Evolutionary conservation across 2,888 invertebrate species (phyloP), one percentile per base, ranked within the genome.

Genomic region (Prosopocoilus inquinatus): DNA sequence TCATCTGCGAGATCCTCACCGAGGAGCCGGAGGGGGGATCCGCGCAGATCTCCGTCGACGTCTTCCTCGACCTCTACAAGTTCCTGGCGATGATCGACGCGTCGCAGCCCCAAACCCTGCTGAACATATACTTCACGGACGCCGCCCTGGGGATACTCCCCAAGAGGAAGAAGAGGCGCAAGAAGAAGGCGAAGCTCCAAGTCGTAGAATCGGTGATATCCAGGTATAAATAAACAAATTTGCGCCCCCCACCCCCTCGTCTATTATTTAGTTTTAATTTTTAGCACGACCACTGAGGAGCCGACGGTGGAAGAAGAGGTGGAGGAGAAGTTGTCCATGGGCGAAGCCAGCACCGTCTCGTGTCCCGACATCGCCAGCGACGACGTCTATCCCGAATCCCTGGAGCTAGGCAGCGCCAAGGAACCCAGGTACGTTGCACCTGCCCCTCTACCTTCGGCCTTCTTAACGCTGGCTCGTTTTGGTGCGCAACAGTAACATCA

Each of bases 11-110:
- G 71, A 81, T 91, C 0, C 78, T 92, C 49, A 91, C 91, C 0
- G 86, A 88, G 59, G 92, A 93, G 68, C 89, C 91, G 0, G 92
- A 92, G 55, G 93, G 93, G 1, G 91, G 91, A 0, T 86, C 89
- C 0, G 86, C 90, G 0, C 85, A 88, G 65, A 86, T 94, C 39
- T 83, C 88, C 0, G 75, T 85, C 2, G 77, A 82, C 20, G 80
- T 84, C 32, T 90, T 90, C 67, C 47, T 84, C 47, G 78, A 78
- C 35, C 80, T 87, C 73, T 86, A 86, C 74, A 70, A 67, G 13
- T 84, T 80, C 61, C 67, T 87, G 38, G 86, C 86, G 0, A 62
- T 65, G 1, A 77, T 86, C 15, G 84, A 87, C 62, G 84, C 82
- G 0, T 81, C 82, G 0, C 70, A 72, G 9, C 68, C 67, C 2